Base-by-base conservation (phyloP, 2,888 invertebrate genomes). In the Toxonevra muliebris region DNA sequence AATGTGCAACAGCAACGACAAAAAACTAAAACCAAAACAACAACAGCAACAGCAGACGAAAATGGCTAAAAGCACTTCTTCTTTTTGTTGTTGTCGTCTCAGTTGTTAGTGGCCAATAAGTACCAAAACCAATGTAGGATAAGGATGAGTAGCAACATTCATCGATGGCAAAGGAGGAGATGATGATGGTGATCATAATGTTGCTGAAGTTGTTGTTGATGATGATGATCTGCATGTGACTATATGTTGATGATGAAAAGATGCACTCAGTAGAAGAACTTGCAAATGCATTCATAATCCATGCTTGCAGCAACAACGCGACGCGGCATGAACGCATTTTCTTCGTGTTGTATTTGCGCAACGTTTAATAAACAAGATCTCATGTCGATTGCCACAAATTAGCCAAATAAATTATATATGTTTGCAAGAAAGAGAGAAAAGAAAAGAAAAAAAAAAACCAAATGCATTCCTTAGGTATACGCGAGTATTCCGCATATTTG, bases 341-440 rank as follows among this genome's bases (percentile, higher is more conserved):
- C 42, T 55, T 76, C 76, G 72, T 76, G 77, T 77, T 76, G 76
- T 74, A 77, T 76, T 76, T 77, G 76, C 75, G 75, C 78, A 82
- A 76, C 82, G 81, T 81, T 82, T 82, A 82, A 80, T 82, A 82
- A 81, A 82, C 81, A 82, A 82, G 82, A 82, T 82, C 79, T 78
- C 81, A 80, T 79, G 80, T 82, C 82, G 82, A 81, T 82, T 81
- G 79, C 78, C 79, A 76, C 81, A 82, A 82, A 81, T 82, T 81
- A 82, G 81, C 79, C 78, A 80, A 79, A 82, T 82, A 81, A 82
- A 82, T 82, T 81, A 81, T 80, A 77, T 75, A 63, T 63, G 53
- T 65, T 68, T 65, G 45, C n/a, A n/a, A n/a, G n/a, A n/a, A 12
- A 3, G 40, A 17, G 40, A 40, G 30, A 4, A 42, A 66, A 54